phyloP scores from a whole-genome alignment of 2,113 vertebrate genomes.

The Trichechus manatus region DNA sequence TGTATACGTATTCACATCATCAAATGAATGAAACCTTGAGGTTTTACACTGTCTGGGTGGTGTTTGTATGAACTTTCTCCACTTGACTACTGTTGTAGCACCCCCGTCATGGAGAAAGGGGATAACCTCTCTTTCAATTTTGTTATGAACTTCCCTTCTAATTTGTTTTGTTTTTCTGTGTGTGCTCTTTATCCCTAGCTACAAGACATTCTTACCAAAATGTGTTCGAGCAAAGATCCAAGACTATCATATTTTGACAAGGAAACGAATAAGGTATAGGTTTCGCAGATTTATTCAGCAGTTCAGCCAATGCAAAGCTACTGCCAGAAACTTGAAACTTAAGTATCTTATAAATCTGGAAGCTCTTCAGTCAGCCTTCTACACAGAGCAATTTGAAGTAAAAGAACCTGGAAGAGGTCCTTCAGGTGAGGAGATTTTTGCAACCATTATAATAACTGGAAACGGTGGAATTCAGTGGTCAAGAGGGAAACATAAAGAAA shows the following conservation, averaged over 20 bases:
- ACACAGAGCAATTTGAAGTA: slow-evolving; percentile 95
- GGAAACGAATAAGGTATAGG: slow-evolving; percentile 97
- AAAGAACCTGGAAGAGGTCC: slow-evolving; percentile 90
- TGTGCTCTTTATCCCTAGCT: slow-evolving; percentile 89
- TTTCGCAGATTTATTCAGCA: slow-evolving; percentile 97
- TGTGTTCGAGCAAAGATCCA: slow-evolving; percentile 94
- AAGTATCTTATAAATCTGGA: slow-evolving; percentile 99
- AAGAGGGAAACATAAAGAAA: slow-evolving; percentile 89
- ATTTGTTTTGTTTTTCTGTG: slow-evolving; percentile 38
- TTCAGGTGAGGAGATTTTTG: slow-evolving; percentile 89
- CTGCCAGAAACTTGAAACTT: slow-evolving; percentile 95
- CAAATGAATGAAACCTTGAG: not conserved
- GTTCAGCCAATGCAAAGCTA: slow-evolving; percentile 95
- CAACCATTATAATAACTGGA: slow-evolving; percentile 94
- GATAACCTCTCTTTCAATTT: slow-evolving; percentile 15
- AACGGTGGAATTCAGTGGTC: slow-evolving; percentile 95
- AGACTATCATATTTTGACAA: slow-evolving; percentile 96
- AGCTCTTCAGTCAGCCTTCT: slow-evolving; percentile 94
- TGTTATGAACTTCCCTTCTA: slow-evolving; percentile 72
- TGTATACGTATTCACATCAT: not conserved
- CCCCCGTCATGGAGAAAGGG: not conserved
- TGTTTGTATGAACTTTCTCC: not conserved
- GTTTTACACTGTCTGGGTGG: not conserved
- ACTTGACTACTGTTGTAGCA: not conserved
- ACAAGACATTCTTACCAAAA: slow-evolving; percentile 96